A percentile compares a stretch with the other conserved stretches of the same genome.
Conservation (phyloP, 2,113 vertebrate species). For the Ammodytes marinus region DNA sequence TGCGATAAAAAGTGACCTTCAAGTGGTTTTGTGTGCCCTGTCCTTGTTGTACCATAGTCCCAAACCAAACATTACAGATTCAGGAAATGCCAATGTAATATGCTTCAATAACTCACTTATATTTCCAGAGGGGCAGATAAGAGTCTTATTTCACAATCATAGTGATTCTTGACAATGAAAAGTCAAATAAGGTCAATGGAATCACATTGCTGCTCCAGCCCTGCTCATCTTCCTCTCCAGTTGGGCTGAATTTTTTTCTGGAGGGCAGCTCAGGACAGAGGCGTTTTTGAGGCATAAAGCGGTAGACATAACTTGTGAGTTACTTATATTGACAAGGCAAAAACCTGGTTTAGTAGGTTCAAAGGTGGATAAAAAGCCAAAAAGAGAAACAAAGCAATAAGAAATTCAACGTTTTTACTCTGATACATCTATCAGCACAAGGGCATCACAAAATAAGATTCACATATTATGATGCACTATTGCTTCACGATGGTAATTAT, state of each 20-base stretch:
- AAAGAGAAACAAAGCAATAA: neutral
- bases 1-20: neutral
- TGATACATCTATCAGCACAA: neutral
- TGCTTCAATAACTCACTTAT: neutral
- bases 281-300: constrained; percentile 18
- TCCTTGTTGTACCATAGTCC: too few species aligned
- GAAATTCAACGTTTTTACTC: neutral
- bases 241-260: neutral
- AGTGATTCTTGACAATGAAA: constrained; percentile 20
- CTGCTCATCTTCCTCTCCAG: constrained; percentile 1
- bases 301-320: neutral
- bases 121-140: neutral
- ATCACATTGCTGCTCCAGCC: neutral
- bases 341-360: neutral
- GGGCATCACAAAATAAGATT: neutral
- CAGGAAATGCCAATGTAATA: constrained; percentile 19
- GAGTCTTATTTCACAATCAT: constrained; percentile 26
- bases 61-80: neutral
- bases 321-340: constrained; percentile 19
- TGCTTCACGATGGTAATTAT: neutral
- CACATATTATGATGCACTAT: neutral
- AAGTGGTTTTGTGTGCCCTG: neutral
- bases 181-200: constrained; percentile 23
- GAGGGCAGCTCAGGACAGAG: constrained; percentile 22
- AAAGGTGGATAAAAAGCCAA: constrained; percentile 6